Conservation (phyloP, 1,140 invertebrate genomes). For the Sarcophaga bullata region DNA sequence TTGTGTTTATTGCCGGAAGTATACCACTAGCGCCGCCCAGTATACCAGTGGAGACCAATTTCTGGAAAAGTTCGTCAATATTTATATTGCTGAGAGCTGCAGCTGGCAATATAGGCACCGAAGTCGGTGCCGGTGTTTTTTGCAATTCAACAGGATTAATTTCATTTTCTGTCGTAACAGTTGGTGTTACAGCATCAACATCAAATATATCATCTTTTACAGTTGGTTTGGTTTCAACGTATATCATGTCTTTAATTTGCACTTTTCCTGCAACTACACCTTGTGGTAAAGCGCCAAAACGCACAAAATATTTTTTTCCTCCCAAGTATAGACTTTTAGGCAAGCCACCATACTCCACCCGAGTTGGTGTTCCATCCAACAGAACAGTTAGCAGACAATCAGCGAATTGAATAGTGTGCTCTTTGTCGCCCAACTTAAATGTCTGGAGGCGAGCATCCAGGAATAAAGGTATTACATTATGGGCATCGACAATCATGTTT, state of each 20-base stretch:
- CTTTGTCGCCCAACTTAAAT: constrained; percentile 78
- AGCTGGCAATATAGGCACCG: constrained; percentile 47
- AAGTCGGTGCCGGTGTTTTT: background rate
- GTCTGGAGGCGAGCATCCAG: constrained; percentile 87
- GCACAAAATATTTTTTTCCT: constrained; percentile 83
- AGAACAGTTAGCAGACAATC: constrained; percentile 79
- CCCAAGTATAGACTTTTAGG: constrained; percentile 87
- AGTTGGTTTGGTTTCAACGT: constrained; percentile 64
- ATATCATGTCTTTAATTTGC: constrained; percentile 75
- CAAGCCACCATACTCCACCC: constrained; percentile 90
- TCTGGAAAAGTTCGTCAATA: constrained; percentile 84
- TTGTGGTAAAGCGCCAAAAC: constrained; percentile 82
- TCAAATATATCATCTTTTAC: constrained; percentile 12
- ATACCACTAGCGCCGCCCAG: constrained; percentile 67
- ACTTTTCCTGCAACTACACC: constrained; percentile 77
- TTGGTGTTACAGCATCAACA: background rate
- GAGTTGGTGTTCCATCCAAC: constrained; percentile 85
- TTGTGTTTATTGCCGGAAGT: constrained; percentile 61
- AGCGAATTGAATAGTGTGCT: constrained; percentile 82
- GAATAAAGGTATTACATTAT: constrained; percentile 81
- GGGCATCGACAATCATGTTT: constrained; percentile 83
- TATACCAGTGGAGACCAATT: constrained; percentile 85
- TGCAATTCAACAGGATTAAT: constrained; percentile 10
- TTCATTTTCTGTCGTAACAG: constrained; percentile 3
- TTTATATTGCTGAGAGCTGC: constrained; percentile 70